Percentiles rank a stretch among this genome's conserved stretches.
Conservation (phyloP, 2,797 vertebrate species). For the Artibeus jamaicensis region DNA sequence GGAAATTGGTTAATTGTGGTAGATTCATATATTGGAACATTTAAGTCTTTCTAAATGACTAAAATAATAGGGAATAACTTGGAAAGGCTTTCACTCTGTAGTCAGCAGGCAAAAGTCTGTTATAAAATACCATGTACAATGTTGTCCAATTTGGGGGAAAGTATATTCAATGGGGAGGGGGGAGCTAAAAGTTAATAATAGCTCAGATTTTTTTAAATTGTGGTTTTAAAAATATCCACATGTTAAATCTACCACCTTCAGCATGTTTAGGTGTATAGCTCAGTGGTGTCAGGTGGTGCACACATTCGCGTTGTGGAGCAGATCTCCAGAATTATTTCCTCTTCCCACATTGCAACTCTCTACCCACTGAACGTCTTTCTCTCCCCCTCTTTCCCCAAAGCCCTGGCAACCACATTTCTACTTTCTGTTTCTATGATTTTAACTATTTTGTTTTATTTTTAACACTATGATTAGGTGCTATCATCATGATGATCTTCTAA, state of each 20-base stretch:
- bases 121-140: background rate
- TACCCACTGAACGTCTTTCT: background rate
- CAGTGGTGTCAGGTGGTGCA: background rate
- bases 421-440: background rate
- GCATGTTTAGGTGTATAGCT: background rate
- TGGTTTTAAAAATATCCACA: background rate
- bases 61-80: background rate
- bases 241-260: background rate
- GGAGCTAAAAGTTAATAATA: background rate
- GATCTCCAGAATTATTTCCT: background rate
- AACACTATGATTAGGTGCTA: background rate
- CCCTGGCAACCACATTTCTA: background rate
- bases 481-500: conserved; percentile 3
- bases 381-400: background rate
- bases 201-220: background rate
- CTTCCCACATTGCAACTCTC: background rate
- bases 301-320: too few species aligned
- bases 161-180: background rate
- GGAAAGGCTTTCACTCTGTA: background rate
- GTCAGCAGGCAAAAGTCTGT: background rate
- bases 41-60: background rate
- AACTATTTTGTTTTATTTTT: background rate
- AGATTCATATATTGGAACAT: background rate
- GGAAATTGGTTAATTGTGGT: background rate
- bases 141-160: background rate